phyloP scores from a whole-genome alignment of 2,797 vertebrate species.

The Sebastes hubbsi region DNA sequence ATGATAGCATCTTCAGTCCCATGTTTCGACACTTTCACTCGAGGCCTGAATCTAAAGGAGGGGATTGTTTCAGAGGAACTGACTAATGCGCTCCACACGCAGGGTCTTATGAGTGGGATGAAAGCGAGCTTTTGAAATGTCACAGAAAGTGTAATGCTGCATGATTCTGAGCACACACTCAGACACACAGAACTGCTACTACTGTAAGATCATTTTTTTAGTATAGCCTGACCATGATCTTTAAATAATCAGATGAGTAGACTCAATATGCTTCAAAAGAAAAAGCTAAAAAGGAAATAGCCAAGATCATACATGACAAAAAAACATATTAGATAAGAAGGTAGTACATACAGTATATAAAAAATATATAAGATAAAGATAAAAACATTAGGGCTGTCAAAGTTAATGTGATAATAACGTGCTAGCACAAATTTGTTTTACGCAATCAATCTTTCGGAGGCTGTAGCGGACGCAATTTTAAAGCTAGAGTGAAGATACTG shows the following conservation, averaged over 20 bases:
- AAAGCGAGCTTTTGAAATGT: conserved; percentile 67
- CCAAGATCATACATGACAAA: too few relatives aligned
- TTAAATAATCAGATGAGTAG: conserved; percentile 28
- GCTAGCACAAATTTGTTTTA: too few relatives aligned
- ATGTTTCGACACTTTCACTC: conserved; percentile 44
- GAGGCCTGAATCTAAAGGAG: conserved; percentile 50
- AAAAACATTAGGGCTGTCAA: too few relatives aligned
- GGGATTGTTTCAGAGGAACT: conserved; percentile 57
- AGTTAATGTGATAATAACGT: too few relatives aligned
- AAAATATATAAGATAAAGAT: too few relatives aligned
- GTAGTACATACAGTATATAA: too few relatives aligned
- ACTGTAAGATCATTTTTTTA: conserved; percentile 24
- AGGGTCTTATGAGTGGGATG: conserved; percentile 47
- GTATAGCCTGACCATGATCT: conserved; percentile 9
- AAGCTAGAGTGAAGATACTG: too few relatives aligned
- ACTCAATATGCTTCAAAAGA: not conserved
- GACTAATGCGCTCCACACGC: conserved; percentile 56
- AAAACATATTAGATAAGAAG: too few relatives aligned
- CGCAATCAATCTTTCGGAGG: too few relatives aligned
- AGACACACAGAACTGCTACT: not conserved
- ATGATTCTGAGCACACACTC: conserved; percentile 6
- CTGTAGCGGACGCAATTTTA: too few relatives aligned
- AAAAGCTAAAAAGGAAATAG: not conserved
- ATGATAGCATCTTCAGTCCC: conserved; percentile 44
- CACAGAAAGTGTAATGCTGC: conserved; percentile 32